These are phyloP conservation scores for Notocelia uddmanniana DNA, from an alignment of 2,888 invertebrate species.

Conservation along the genomic window DNA sequence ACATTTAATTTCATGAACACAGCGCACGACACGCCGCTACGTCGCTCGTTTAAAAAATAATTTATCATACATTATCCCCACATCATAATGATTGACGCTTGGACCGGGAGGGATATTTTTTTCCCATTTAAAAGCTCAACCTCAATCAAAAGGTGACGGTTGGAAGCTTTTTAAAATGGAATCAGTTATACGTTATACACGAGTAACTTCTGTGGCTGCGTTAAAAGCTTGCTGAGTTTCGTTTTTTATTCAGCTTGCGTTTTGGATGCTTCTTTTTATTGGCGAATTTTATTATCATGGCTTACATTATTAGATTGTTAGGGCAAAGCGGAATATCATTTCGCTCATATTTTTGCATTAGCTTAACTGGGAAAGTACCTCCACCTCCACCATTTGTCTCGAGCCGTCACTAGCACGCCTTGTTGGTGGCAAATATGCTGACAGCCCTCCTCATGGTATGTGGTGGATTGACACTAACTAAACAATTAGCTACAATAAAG, in stretches of 20 bases:
- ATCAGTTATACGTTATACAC: constrained; percentile 28
- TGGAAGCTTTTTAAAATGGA: constrained; percentile 29
- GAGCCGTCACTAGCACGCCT: too few relatives aligned
- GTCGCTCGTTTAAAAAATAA: constrained; percentile 35
- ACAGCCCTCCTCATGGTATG: too few relatives aligned
- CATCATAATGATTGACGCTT: constrained; percentile 36
- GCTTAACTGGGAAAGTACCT: too few relatives aligned
- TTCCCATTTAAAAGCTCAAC: constrained; percentile 32
- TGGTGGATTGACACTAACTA: too few relatives aligned
- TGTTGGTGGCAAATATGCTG: too few relatives aligned
- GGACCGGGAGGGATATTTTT: constrained; percentile 13
- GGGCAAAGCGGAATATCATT: too few relatives aligned
- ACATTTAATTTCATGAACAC: background rate
- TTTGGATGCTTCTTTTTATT: background rate
- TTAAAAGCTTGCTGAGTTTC: constrained; percentile 5
- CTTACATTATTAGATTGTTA: background rate
- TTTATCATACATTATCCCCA: constrained; percentile 35
- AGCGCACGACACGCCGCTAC: background rate
- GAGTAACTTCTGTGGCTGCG: constrained; percentile 3
- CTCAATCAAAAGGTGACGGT: constrained; percentile 34
- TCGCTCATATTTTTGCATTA: too few relatives aligned
- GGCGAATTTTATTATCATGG: background rate
- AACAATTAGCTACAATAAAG: too few relatives aligned
- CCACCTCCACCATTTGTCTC: too few relatives aligned
- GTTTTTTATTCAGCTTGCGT: constrained; percentile 2